phyloP scores from a whole-genome alignment of 2,113 vertebrate genomes.

The Marmota flaviventris region DNA sequence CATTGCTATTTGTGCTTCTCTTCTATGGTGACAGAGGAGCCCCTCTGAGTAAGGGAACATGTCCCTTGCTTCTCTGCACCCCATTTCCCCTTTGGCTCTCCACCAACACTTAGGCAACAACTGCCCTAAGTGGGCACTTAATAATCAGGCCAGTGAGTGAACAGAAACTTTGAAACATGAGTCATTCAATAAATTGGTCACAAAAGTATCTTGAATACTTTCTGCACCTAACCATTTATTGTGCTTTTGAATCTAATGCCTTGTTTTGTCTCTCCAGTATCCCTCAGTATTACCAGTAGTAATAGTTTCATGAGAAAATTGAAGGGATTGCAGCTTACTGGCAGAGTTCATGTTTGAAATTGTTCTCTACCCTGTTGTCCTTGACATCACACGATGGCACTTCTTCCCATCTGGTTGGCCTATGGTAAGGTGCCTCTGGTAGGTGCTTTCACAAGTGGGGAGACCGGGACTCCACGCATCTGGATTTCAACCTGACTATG shows the following conservation, averaged over 20 bases:
- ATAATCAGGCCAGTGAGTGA: not conserved
- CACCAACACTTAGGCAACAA: too few species aligned
- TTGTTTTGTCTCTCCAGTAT: not conserved
- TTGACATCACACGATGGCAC: rapidly evolving
- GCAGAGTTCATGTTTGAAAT: not conserved
- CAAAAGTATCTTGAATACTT: not conserved
- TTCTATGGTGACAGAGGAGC: not conserved
- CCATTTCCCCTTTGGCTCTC: not conserved
- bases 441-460: not conserved
- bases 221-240: not conserved
- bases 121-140: not conserved
- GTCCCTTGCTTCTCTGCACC: not conserved
- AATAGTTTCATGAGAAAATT: not conserved
- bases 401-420: not conserved
- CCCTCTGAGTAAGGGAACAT: not conserved
- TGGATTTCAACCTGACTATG: not conserved
- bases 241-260: not conserved
- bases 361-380: not conserved
- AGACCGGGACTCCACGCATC: not conserved
- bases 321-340: not conserved
- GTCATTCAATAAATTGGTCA: not conserved
- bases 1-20: not conserved
- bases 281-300: not conserved
- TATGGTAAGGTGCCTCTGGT: too few species aligned
- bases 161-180: not conserved